phyloP scores from a whole-genome alignment of 2,888 invertebrate species.

The Callosobruchus maculatus region DNA sequence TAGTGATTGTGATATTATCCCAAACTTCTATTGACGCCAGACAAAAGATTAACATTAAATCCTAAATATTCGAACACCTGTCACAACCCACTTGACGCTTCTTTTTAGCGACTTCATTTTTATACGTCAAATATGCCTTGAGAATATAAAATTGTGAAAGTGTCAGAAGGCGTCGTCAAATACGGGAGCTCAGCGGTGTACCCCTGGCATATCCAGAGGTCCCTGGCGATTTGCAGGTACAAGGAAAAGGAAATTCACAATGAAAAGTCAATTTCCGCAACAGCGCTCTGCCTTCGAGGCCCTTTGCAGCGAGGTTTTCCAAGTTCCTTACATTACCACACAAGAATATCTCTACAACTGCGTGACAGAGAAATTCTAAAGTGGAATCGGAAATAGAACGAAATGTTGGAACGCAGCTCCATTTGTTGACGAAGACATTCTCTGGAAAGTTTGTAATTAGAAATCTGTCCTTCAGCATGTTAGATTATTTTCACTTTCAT shows the following conservation, averaged over 20 bases:
- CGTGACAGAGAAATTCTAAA: background rate
- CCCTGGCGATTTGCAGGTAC: conserved; percentile 6
- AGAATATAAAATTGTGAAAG: background rate
- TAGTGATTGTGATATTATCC: too few relatives aligned
- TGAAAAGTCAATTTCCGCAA: conserved; percentile 22
- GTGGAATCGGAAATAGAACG: background rate
- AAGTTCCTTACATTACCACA: background rate
- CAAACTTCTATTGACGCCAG: too few relatives aligned
- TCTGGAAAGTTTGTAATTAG: background rate
- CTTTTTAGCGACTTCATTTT: background rate
- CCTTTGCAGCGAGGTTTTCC: background rate
- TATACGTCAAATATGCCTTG: background rate
- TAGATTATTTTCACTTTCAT: too few relatives aligned
- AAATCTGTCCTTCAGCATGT: background rate
- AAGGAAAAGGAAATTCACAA: conserved; percentile 22
- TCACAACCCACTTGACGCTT: background rate
- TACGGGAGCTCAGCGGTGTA: background rate
- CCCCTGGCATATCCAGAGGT: background rate
- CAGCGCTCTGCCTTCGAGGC: background rate
- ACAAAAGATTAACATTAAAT: too few relatives aligned
- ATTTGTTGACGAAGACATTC: background rate
- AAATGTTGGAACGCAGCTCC: background rate
- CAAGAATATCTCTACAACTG: background rate
- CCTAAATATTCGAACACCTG: too few relatives aligned
- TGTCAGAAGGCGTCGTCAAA: background rate